Evolutionary conservation across 2,888 invertebrate genomes (phyloP).

Genomic region (Tetheella fluctuosa): DNA sequence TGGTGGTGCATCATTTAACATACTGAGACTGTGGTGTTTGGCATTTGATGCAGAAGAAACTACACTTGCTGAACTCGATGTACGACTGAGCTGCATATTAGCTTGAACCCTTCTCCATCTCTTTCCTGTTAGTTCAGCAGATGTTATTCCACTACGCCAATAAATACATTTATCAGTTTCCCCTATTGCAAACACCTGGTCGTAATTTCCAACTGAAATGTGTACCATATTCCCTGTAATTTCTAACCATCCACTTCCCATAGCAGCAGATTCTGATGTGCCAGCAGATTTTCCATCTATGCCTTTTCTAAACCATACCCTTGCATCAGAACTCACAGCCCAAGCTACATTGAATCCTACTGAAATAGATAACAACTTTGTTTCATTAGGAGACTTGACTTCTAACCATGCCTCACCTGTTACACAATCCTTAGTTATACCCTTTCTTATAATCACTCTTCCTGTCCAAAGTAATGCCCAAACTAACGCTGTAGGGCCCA

Average conservation of each 20-base stretch:
- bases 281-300: slow-evolving; percentile 88
- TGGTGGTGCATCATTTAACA: slow-evolving; percentile 66
- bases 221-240: slow-evolving; percentile 93
- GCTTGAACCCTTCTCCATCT: slow-evolving; percentile 93
- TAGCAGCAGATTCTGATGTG: slow-evolving; percentile 89
- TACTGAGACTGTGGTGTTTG: slow-evolving; percentile 88
- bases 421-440: slow-evolving; percentile 90
- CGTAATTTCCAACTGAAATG: slow-evolving; percentile 93
- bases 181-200: slow-evolving; percentile 95
- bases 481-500: slow-evolving; percentile 93
- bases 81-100: slow-evolving; percentile 91
- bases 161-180: slow-evolving; percentile 92
- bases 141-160: slow-evolving; percentile 90
- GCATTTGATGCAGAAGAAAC: slow-evolving; percentile 85
- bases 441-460: slow-evolving; percentile 90
- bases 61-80: slow-evolving; percentile 91
- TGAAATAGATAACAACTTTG: slow-evolving; percentile 90
- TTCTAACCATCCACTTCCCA: slow-evolving; percentile 94
- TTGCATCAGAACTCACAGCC: slow-evolving; percentile 92
- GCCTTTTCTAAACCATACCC: slow-evolving; percentile 94
- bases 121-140: slow-evolving; percentile 92
- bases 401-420: slow-evolving; percentile 91
- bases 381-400: slow-evolving; percentile 88
- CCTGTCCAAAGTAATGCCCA: slow-evolving; percentile 95
- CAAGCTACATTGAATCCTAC: slow-evolving; percentile 92